Base-by-base conservation (phyloP, 2,113 vertebrate species). In the Serilophus lunatus region DNA sequence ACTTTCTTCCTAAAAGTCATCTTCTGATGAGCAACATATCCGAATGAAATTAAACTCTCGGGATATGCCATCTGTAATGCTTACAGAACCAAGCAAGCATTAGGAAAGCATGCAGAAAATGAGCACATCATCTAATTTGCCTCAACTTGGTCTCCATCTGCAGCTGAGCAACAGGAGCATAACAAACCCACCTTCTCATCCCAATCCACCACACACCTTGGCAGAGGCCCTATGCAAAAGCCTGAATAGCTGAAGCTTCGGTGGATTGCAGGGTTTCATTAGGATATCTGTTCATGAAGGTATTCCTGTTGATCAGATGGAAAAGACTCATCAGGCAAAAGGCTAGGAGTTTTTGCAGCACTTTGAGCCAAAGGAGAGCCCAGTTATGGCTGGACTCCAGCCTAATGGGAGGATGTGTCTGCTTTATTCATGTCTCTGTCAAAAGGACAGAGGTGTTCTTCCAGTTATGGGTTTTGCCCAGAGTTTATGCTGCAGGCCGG, bases 141-240 rank as follows among this genome's bases (percentile, higher is more conserved):
- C 57, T 91, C 35, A 83, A 4, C 28, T 63, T 26, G n/a, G 9
- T 82, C 50, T 69, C 13, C 9, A 44, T 10, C 15, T 42, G 64
- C 44, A 77, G 42, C 26, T 74, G 50, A 82, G 70, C 0, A 4
- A 17, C 0, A 0, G 23, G 59, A 82, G 3, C 0, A 0, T 53
- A 47, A 19, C 0, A 0, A 9, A 53, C 4, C 3, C 6, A 18
- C 26, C 5, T 70, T 56, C 59, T 44, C 53, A 53, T 16, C 23
- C 3, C 3, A 36, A 64, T 29, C 13, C 25, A 56, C 25, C 16
- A 45, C 64, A 29, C 49, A 26, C 4, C 5, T 31, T 29, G 28
- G 18, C 25, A 51, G 5, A 26, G 26, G 18, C 22, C n/a, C 70
- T 2, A 1, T 18, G 22, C 2, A 2, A 65, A 59, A 61, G 0